Conservation (phyloP, 2,888 invertebrate genomes). For the Netelia virgata region DNA sequence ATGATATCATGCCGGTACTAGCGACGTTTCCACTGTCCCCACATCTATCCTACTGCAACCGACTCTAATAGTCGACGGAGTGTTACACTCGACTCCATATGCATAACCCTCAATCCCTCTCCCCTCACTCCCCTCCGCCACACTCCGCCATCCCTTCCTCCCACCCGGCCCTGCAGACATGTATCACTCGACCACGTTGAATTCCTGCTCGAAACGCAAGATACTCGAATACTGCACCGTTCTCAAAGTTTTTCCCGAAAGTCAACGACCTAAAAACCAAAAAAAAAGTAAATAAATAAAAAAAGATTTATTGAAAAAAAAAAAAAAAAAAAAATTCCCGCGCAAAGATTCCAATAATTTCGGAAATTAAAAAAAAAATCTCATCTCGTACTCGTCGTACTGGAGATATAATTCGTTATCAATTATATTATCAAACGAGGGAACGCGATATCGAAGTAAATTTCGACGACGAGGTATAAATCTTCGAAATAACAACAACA, state of each 20-base stretch:
- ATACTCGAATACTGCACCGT: constrained; percentile 54
- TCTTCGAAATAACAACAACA: neutral
- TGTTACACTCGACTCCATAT: constrained; percentile 68
- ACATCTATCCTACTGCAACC: constrained; percentile 62
- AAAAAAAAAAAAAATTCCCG: no score
- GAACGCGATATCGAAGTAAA: neutral
- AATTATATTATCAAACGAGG: neutral
- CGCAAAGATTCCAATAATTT: no score
- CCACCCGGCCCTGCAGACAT: neutral
- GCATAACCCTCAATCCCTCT: constrained; percentile 55
- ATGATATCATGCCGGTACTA: constrained; percentile 51
- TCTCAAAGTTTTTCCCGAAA: no score
- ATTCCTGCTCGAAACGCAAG: constrained; percentile 54
- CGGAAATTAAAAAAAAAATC: no score
- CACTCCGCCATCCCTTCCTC: neutral
- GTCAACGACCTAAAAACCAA: neutral
- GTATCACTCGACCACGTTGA: constrained; percentile 54
- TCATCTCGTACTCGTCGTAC: no score
- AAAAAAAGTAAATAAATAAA: neutral
- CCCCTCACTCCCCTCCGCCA: neutral
- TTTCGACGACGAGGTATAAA: neutral
- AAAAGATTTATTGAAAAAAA: no score
- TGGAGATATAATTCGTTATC: no score
- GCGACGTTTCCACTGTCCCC: constrained; percentile 44
- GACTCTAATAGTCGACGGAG: constrained; percentile 69